phyloP scores from a whole-genome alignment of 2,113 vertebrate species.

The Pelmatolapia mariae region DNA sequence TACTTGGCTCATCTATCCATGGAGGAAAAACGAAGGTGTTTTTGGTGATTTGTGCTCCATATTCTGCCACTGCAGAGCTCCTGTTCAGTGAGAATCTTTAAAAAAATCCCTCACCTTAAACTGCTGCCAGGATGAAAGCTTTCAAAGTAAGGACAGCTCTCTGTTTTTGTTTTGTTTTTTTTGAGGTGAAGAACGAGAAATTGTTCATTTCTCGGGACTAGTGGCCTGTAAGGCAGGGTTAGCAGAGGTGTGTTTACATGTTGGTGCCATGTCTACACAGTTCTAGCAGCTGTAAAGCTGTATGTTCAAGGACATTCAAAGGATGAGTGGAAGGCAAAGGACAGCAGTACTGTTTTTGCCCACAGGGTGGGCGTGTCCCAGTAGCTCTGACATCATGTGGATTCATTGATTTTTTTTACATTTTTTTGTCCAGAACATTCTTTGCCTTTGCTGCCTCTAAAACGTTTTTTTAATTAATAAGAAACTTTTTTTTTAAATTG shows the following conservation, averaged over 20 bases:
- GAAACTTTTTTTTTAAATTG: fast-evolving
- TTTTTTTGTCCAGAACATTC: not conserved
- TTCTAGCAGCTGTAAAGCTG: not conserved
- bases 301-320: not conserved
- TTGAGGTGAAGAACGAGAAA: not conserved
- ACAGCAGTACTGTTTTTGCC: not conserved
- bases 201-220: not conserved
- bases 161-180: not conserved
- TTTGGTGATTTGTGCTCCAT: not conserved
- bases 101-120: not conserved
- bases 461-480: fast-evolving
- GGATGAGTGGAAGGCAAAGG: not conserved
- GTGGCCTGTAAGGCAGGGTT: not conserved
- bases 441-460: not conserved
- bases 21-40: not conserved
- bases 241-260: not conserved
- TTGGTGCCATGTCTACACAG: not conserved
- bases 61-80: not conserved
- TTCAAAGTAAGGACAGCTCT: not conserved
- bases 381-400: not conserved
- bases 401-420: not conserved
- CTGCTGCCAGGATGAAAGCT: not conserved
- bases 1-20: not conserved
- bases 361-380: not conserved
- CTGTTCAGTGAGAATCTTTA: not conserved